Conservation (phyloP, 2,113 vertebrate species). For the Neomonachus schauinslandi region DNA sequence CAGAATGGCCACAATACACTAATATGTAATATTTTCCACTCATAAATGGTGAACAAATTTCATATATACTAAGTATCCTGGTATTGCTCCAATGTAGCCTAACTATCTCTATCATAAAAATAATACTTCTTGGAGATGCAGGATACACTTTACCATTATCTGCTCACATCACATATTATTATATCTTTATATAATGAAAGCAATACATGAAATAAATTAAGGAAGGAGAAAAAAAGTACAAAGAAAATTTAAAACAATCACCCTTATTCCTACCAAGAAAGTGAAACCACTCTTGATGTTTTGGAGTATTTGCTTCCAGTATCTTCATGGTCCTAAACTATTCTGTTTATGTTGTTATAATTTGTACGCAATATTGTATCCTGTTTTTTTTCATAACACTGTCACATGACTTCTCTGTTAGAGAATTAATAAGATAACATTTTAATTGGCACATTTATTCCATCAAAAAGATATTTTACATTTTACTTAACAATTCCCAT, state of each 20-base stretch:
- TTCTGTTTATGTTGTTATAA: not conserved
- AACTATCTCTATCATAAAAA: not conserved
- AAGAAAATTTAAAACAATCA: not conserved
- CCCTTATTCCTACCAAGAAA: not conserved
- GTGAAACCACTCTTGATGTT: not conserved
- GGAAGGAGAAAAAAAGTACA: not conserved
- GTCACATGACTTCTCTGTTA: not conserved
- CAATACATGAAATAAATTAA: not conserved
- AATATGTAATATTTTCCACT: not conserved
- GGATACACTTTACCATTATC: not conserved
- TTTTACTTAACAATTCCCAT: not conserved
- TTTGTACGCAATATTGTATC: not conserved
- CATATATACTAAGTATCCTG: not conserved
- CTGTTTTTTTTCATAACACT: not conserved
- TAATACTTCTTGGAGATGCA: not conserved
- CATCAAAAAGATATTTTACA: not conserved
- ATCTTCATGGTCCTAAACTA: not conserved
- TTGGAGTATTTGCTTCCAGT: not conserved
- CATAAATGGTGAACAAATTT: not conserved
- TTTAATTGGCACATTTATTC: not conserved
- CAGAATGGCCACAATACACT: not conserved
- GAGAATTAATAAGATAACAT: not conserved
- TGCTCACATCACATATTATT: not conserved
- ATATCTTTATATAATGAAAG: not conserved
- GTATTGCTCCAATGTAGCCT: not conserved